phyloP scores from a whole-genome alignment of 2,888 invertebrate genomes.

The Bugulina stolonifera region DNA sequence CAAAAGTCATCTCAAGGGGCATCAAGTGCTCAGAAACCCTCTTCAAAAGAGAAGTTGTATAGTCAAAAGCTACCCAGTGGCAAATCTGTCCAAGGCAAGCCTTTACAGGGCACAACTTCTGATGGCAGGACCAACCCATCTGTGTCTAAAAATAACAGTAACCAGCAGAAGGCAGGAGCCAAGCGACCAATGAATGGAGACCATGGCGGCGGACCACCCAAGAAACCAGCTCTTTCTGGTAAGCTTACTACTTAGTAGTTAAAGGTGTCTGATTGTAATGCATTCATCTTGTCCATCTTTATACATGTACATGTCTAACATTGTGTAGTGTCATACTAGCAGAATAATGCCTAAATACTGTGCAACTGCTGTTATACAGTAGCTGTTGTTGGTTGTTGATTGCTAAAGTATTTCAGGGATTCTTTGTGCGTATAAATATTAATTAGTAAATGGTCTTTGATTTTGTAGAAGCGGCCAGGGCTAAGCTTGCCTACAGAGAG shows the following conservation, averaged over 20 bases:
- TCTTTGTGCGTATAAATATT: too few species aligned
- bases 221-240: slow-evolving; percentile 9
- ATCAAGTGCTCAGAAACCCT: background rate
- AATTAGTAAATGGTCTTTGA: too few species aligned
- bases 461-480: background rate
- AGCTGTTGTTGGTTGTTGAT: too few species aligned
- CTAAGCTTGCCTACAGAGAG: slow-evolving; percentile 5
- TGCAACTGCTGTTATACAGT: too few species aligned
- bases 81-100: background rate
- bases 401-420: too few species aligned
- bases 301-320: too few species aligned
- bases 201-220: background rate
- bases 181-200: background rate
- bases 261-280: too few species aligned
- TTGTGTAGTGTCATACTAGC: too few species aligned
- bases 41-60: background rate
- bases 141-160: background rate
- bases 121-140: background rate
- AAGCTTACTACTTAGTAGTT: too few species aligned
- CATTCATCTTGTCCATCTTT: too few species aligned
- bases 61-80: background rate
- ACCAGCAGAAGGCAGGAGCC: background rate
- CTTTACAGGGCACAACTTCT: background rate
- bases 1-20: background rate
- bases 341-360: too few species aligned